Conservation (phyloP, 2,888 invertebrate species). For the Subacronicta megacephala region DNA sequence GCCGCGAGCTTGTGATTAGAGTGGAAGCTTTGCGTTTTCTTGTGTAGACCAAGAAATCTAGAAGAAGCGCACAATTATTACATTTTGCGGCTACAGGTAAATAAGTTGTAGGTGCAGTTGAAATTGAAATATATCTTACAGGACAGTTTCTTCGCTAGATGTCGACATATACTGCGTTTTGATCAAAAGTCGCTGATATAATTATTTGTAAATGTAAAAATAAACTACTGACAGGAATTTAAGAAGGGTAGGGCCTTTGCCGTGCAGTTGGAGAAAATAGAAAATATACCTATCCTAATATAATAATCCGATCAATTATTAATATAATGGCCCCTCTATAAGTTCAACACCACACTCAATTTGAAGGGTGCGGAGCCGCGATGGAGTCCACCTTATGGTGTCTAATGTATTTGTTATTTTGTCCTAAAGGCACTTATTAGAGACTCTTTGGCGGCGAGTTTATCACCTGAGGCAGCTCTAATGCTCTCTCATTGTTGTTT, state of each 20-base stretch:
- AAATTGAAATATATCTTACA: too few relatives aligned
- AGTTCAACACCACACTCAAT: constrained; percentile 19
- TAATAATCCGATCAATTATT: too few relatives aligned
- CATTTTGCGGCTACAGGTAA: not conserved
- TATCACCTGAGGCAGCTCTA: constrained; percentile 47
- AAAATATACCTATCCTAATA: too few relatives aligned
- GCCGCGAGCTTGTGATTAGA: constrained; percentile 78
- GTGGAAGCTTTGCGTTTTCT: constrained; percentile 59
- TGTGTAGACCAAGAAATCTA: constrained; percentile 41
- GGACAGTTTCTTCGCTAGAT: too few relatives aligned
- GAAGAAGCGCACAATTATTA: constrained; percentile 11
- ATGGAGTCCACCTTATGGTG: constrained; percentile 60
- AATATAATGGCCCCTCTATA: constrained; percentile 29
- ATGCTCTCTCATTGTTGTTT: constrained; percentile 37
- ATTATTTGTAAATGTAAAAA: too few relatives aligned
- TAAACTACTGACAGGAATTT: too few relatives aligned
- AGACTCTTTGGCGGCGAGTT: constrained; percentile 67
- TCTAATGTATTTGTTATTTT: constrained; percentile 78
- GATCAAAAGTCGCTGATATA: too few relatives aligned
- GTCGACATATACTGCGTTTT: too few relatives aligned
- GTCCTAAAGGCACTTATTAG: constrained; percentile 78
- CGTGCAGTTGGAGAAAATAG: too few relatives aligned
- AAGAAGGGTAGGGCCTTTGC: not conserved
- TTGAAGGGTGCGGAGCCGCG: constrained; percentile 45
- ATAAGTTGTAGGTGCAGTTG: too few relatives aligned